Evolutionary conservation across 2,797 vertebrate species (phyloP), one percentile per base, ranked within the genome.

Genomic region (Myoxocephalus aenaeus): DNA sequence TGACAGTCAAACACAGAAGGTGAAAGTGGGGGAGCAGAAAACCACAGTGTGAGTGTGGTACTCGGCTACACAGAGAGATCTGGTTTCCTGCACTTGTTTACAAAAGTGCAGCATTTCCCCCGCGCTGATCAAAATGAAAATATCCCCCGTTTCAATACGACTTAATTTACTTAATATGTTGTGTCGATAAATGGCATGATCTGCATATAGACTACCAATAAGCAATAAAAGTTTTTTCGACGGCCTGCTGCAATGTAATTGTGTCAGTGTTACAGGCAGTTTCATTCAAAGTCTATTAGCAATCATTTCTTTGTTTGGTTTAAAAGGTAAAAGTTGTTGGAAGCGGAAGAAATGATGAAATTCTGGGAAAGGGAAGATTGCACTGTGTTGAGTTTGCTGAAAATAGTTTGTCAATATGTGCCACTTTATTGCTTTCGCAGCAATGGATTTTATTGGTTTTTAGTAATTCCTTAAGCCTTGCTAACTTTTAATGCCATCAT

Each of bases 301-400:
- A n/a, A 61, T 77, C 27, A 20, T 66, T 64, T 65, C 40, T 79
- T 80, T 75, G 42, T 87, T 64, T 73, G 71, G 7, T 70, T 61
- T 68, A 7, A 82, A 73, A 75, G 54, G 18, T n/a, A 40, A 61
- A 65, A 63, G 63, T 61, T 46, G 53, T 80, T 75, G 72, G 72
- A 34, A 66, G 40, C 20, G 59, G 67, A 74, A 61, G 48, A 76
- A 79, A 80, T 89, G 80, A 90, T 86, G 77, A 84, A 89, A 90
- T 66, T 50, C 20, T 58, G 18, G 59, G 79, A 79, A 82, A 88
- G 68, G 36, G 38, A 51, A 58, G 62, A 67, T 75, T 75, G 74
- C 70, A 73, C 20, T n/a, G 7, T n/a, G 56, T 69, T 81, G 51
- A 66, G 61, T 77, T 73, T 64, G 53, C 32, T 70, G 18, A 22